phyloP scores from a whole-genome alignment of 37 sponge, comb jelly and placozoan genomes.

The Lycopodina hypogea region DNA sequence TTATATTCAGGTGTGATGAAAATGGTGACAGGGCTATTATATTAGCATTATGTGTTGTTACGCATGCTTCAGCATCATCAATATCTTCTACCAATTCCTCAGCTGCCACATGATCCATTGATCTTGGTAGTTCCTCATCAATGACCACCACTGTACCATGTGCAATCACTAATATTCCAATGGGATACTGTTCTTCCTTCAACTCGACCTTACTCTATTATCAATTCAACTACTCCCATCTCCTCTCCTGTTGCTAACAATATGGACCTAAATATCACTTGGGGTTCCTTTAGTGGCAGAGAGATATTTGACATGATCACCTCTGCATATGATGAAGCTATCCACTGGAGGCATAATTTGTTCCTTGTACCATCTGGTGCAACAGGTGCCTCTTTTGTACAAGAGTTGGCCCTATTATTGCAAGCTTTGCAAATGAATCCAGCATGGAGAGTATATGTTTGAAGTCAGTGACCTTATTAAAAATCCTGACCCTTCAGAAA shows the following conservation, averaged over 20 bases:
- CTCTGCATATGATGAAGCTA: constrained; percentile 18
- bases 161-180: no score
- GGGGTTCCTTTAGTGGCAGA: background rate
- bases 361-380: constrained; percentile 19
- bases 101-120: no score
- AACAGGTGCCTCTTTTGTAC: constrained; percentile 13
- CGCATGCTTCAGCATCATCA: no score
- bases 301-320: background rate
- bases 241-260: background rate
- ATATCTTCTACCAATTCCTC: no score
- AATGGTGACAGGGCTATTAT: no score
- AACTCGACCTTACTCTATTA: no score
- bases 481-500: constrained; percentile 25
- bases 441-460: constrained; percentile 26
- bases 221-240: no score
- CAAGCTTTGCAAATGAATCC: constrained; percentile 23
- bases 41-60: no score
- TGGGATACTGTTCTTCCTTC: no score
- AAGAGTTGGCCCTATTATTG: constrained; percentile 16
- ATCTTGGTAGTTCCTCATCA: no score
- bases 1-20: no score
- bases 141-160: no score
- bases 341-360: constrained; percentile 31
- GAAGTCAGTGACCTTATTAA: constrained; percentile 19
- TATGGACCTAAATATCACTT: background rate